phyloP scores from a whole-genome alignment of 2,888 invertebrate species.

The Lycocerus yunnanus region DNA sequence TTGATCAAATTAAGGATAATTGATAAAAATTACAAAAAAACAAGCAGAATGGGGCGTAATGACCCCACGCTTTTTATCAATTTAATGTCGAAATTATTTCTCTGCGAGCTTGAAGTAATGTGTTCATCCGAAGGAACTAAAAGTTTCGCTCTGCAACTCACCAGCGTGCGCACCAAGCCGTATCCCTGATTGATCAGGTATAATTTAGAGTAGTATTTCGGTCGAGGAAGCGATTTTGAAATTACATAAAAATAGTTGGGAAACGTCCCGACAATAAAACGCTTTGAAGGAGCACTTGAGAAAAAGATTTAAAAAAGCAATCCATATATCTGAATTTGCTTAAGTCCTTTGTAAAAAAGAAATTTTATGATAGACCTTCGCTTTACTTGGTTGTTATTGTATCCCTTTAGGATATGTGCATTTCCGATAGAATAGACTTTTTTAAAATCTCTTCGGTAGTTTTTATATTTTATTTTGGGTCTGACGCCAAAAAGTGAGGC shows the following conservation, averaged over 20 bases:
- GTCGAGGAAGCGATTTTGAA: neutral
- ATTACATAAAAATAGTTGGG: neutral
- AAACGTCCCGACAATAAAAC: neutral
- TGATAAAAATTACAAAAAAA: no score
- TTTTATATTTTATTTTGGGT: constrained; percentile 11
- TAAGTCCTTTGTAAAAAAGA: constrained; percentile 24
- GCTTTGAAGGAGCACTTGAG: neutral
- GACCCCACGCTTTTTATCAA: no score
- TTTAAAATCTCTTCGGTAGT: constrained; percentile 27
- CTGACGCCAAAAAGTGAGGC: neutral
- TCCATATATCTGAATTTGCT: constrained; percentile 29
- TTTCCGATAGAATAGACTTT: constrained; percentile 32
- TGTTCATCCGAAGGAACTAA: no score
- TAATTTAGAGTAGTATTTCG: neutral
- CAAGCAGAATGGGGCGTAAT: no score
- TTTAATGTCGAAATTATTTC: no score
- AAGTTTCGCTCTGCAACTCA: neutral
- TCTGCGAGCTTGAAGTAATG: no score
- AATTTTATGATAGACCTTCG: constrained; percentile 32
- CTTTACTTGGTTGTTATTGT: constrained; percentile 37
- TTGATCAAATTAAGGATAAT: no score
- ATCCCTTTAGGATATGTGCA: constrained; percentile 35
- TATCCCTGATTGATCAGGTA: no score
- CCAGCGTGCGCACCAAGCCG: neutral
- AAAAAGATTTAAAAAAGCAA: neutral